Evolutionary conservation across 2,113 vertebrate genomes (phyloP), one percentile per base, ranked within the genome.

Genomic region (Aplodontia rufa): DNA sequence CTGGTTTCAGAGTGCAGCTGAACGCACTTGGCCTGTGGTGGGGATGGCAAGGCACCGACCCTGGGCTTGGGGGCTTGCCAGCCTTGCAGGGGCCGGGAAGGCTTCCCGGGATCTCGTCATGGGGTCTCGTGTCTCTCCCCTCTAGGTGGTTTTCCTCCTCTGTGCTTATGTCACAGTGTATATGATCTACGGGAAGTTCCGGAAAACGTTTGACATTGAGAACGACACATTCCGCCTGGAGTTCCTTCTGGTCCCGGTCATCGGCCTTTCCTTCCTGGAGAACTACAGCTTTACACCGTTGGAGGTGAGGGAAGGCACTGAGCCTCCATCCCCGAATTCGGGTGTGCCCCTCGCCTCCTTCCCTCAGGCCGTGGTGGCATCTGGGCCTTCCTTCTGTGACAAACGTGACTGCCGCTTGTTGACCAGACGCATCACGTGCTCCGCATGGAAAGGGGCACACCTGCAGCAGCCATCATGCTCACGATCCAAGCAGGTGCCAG

Each of bases 221-320:
- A 99, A 99, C 0, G 99, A 99, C 97, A 99, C 99, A 0, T 99
- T 99, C 87, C 99, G 99, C 0, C 98, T 99, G 1, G 99, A 99
- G 97, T 99, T 99, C 96, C 99, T 99, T 87, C 96, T 99, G 98
- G 98, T 99, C 53, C 99, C 99, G 0, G 99, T 99, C 82, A 98
- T 98, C 1, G 99, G 99, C 24, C 98, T 99, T 28, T 99, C 99
- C 1, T 99, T 99, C 96, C 98, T 99, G 94, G 99, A 99, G 97
- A 99, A 99, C 98, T 99, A 99, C 51, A 98, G 98, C 42, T 99
- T 99, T 95, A 99, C 99, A 0, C 99, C 99, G 0, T 42, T 99
- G 97, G 99, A 99, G 99, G 99, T 99, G 98, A 98, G 98, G 51
- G 81, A 87, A 72, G 37, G 22, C 13, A 14, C 62, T 28, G 58